These are phyloP conservation scores for Dendrolimus houi DNA, from an alignment of 2,888 invertebrate species.

Conservation along the genomic window DNA sequence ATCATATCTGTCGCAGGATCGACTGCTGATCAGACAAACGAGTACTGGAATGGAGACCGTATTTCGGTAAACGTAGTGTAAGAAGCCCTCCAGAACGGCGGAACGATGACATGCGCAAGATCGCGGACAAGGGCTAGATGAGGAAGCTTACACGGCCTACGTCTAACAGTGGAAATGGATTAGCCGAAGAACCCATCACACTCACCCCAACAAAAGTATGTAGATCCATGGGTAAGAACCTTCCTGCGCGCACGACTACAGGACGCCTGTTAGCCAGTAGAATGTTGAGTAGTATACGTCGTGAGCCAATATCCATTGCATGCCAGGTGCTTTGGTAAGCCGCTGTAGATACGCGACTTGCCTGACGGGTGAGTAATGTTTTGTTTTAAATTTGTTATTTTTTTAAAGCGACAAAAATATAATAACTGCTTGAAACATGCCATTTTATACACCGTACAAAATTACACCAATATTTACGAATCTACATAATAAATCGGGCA, in stretches of 20 bases:
- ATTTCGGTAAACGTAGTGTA: too few relatives aligned
- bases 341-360: conserved; percentile 51
- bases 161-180: too few relatives aligned
- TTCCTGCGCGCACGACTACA: conserved; percentile 40
- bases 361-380: conserved; percentile 23
- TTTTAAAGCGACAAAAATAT: too few relatives aligned
- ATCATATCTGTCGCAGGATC: too few relatives aligned
- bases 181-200: conserved; percentile 1
- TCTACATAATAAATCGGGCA: too few relatives aligned
- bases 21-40: background rate
- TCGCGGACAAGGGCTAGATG: background rate
- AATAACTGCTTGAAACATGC: too few relatives aligned
- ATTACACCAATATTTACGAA: too few relatives aligned
- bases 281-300: conserved; percentile 40
- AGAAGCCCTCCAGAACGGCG: too few relatives aligned
- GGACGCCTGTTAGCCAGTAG: conserved; percentile 40
- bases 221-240: conserved; percentile 54
- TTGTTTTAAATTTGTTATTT: too few relatives aligned
- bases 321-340: conserved; percentile 56
- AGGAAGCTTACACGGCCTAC: too few relatives aligned
- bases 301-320: conserved; percentile 36
- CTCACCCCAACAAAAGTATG: conserved; percentile 51
- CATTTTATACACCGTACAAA: too few relatives aligned
- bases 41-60: background rate
- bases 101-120: too few relatives aligned